phyloP scores from a whole-genome alignment of 1,140 invertebrate species.

The Zaprionus inermis region DNA sequence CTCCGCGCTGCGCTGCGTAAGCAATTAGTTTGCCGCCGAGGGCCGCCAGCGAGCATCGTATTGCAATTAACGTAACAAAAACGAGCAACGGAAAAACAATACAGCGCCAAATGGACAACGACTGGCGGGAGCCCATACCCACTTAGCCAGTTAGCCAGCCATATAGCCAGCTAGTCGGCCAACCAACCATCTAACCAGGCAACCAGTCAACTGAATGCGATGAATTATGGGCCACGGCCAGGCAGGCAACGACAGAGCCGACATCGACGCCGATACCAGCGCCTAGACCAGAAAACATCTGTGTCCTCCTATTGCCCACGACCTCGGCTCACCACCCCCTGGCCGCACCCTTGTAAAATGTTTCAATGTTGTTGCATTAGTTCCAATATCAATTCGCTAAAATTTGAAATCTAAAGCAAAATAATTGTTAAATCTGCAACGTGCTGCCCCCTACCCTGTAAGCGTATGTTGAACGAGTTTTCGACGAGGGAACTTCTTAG shows the following conservation, averaged over 20 bases:
- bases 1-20: constrained; percentile 66
- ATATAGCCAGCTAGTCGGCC: neutral
- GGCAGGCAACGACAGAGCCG: constrained; percentile 5
- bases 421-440: neutral
- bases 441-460: constrained; percentile 1
- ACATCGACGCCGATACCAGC: constrained; percentile 19
- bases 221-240: constrained; percentile 67
- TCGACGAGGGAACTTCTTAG: neutral
- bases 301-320: constrained; percentile 15
- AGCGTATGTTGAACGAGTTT: neutral
- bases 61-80: constrained; percentile 77
- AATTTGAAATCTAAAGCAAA: constrained; percentile 53
- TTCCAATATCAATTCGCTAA: constrained; percentile 62
- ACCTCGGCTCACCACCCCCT: neutral
- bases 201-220: constrained; percentile 62
- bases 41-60: constrained; percentile 68
- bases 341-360: neutral
- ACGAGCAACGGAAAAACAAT: constrained; percentile 67
- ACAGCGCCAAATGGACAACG: constrained; percentile 49
- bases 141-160: neutral
- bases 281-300: constrained; percentile 29
- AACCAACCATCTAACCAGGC: constrained; percentile 20
- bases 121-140: neutral
- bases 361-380: constrained; percentile 29
- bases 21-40: constrained; percentile 72